Base-by-base conservation (phyloP, 2,888 invertebrate genomes). In the Drosophila nr. medialis region DNA sequence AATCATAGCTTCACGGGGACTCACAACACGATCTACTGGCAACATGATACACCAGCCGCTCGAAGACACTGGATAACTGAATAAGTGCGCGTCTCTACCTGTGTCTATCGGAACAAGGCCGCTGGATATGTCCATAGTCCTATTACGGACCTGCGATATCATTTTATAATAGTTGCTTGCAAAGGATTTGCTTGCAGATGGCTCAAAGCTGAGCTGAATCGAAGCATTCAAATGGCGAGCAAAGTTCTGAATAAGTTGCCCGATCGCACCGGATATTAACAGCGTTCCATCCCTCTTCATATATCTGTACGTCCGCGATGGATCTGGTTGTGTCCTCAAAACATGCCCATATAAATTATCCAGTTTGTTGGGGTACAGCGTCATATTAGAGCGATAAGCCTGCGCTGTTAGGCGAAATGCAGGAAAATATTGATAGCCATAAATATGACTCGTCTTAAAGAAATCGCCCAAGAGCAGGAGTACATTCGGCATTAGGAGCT, bases 21-120 rank as follows among this genome's bases (percentile, higher is more conserved):
- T 68, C 0, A 76, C 27, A n/a, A 51, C 18, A 2, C 70, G 80
- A 24, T 85, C 86, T 30, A 76, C 40, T 1, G 82, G 82, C 42
- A 82, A 30, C 86, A 82, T 82, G 6, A 54, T 53, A 21, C 86
- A 82, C 72, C 75, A 82, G 8, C 54, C 64, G 0, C 30, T 55
- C 13, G 70, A 15, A 11, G 40, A 29, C 10, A 72, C 10, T 0
- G 82, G 83, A 34, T 53, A 70, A 30, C 80, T 74, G 11, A 53
- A 49, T 0, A 34, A 15, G 3, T 40, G 38, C 0, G 4, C 0
- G 1, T 11, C 7, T 5, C n/a, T n/a, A n/a, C n/a, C n/a, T n/a
- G n/a, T n/a, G 21, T 1, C 0, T 0, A 8, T 10, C 1, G 80
- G 69, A 10, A 59, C 34, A 6, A 85, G 2, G 18, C 60, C 66